Conservation (phyloP, 2,797 vertebrate genomes). For the Schizopygopsis pylzovi region DNA sequence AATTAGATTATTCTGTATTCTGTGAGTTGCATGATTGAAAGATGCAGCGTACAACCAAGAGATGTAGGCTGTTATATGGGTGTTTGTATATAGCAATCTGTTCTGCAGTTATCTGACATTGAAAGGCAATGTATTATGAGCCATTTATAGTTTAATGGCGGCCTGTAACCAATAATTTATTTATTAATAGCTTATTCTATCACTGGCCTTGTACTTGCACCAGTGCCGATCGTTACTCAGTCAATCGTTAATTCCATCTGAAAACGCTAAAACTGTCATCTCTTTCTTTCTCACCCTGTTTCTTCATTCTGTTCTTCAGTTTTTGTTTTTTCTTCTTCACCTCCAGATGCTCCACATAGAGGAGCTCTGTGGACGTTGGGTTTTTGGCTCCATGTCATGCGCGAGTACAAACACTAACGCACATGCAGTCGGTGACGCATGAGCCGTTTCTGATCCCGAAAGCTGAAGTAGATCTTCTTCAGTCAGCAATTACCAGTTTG, state of each 20-base stretch:
- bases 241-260: constrained; percentile 7
- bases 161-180: constrained; percentile 1
- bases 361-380: background rate
- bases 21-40: background rate
- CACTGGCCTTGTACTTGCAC: background rate
- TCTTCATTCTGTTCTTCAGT: background rate
- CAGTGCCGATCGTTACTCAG: background rate
- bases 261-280: background rate
- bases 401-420: background rate
- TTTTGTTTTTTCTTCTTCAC: background rate
- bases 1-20: constrained; percentile 8
- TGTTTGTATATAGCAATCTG: background rate
- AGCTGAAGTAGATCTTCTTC: constrained; percentile 52
- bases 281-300: background rate
- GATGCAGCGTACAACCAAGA: background rate
- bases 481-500: constrained; percentile 44
- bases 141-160: constrained; percentile 5
- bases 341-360: constrained; percentile 22
- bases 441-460: constrained; percentile 30
- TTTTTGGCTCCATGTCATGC: constrained; percentile 23
- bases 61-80: background rate
- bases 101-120: background rate
- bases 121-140: constrained; percentile 8
- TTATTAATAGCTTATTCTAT: constrained; percentile 7
- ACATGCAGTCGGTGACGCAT: constrained; percentile 40